Evolutionary conservation across 2,888 invertebrate genomes (phyloP), one percentile per base, ranked within the genome.

Genomic region (Drosophila infuscata): DNA sequence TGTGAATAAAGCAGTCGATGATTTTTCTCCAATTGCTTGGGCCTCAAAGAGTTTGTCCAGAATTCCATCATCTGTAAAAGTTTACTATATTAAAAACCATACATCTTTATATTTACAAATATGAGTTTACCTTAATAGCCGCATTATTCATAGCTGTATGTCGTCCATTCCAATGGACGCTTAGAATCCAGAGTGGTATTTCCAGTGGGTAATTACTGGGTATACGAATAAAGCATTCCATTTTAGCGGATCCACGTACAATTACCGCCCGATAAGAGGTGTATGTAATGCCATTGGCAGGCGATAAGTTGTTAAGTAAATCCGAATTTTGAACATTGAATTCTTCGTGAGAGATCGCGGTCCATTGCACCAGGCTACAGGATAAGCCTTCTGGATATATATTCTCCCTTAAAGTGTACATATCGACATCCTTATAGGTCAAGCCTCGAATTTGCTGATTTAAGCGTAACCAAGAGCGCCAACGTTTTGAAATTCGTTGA

Each of bases 181-280:
- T 95, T 60, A 98, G 92, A 17, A 95, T 95, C 94, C 98, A 97
- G 62, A 98, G 94, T 0, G 98, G 97, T 0, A 96, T 94, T 58
- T 95, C 95, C 67, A 94, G 94, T 0, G 98, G 98, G 92, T 98
- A 98, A 91, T 97, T 96, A 83, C 97, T 96, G 77, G 96, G 96
- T 32, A 98, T 94, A 29, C 96, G 96, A 73, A 98, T 95, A 49
- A 96, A 94, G 17, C 97, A 96, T 32, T 96, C 95, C 82, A 98
- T 93, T 92, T 96, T 96, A 12, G 97, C 98, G 94, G 96, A 96
- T 66, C 96, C 96, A 78, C 98, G 94, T n/a, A 96, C 96, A 74
- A 98, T 94, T 25, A 95, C 94, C n/a, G 96, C 96, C 82, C 95
- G 94, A 92, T 97, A 98, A 86, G 96, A 95, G 89, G 96, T 94